Evolutionary conservation across 2,113 vertebrate species (phyloP).

Genomic region (Leptobrachium ailaonicum): DNA sequence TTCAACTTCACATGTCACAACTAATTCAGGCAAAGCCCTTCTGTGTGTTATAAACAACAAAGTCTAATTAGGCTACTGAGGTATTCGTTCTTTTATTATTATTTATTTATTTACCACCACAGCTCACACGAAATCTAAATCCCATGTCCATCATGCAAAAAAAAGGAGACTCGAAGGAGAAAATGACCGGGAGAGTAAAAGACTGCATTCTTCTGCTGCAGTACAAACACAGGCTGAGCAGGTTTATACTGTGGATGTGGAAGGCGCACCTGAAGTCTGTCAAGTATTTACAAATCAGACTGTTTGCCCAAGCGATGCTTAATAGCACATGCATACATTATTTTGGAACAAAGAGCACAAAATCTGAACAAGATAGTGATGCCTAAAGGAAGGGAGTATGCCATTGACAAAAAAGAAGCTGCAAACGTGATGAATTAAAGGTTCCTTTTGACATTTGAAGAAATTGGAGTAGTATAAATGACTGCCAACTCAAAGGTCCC

Average conservation of each 20-base stretch:
- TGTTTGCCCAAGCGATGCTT: too few species aligned
- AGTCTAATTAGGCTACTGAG: neutral
- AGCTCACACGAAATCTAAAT: slow-evolving; percentile 92
- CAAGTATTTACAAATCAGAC: too few species aligned
- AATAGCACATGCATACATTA: too few species aligned
- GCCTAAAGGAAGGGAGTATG: too few species aligned
- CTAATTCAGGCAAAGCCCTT: neutral
- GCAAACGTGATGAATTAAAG: too few species aligned
- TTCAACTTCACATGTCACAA: neutral
- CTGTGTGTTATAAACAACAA: neutral
- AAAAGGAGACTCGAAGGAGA: slow-evolving; percentile 73
- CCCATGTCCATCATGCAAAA: slow-evolving; percentile 81
- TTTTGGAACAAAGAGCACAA: too few species aligned
- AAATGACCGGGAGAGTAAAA: neutral
- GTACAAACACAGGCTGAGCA: neutral
- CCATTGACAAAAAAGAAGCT: too few species aligned
- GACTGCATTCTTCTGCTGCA: neutral
- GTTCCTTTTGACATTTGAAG: too few species aligned
- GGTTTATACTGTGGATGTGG: neutral
- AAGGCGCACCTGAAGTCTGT: neutral
- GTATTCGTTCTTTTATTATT: neutral
- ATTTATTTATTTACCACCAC: slow-evolving; percentile 43
- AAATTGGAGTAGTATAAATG: too few species aligned
- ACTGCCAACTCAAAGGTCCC: too few species aligned
- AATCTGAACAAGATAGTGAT: too few species aligned